phyloP scores from a whole-genome alignment of 1,140 invertebrate genomes.

The Zophobas atratus region DNA sequence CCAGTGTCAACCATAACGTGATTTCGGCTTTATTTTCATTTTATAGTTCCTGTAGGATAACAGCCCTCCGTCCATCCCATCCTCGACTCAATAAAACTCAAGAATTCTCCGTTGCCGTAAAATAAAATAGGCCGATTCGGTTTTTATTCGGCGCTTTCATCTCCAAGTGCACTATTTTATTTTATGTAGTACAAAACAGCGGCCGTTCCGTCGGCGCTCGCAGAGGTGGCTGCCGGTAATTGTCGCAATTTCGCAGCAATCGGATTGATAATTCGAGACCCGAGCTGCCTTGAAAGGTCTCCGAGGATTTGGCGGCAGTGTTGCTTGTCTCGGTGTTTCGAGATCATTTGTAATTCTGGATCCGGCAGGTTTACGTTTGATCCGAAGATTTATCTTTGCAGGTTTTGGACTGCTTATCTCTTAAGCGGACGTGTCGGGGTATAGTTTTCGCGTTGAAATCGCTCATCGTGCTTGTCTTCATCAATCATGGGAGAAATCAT shows the following conservation, averaged over 20 bases:
- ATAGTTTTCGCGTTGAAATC: slow-evolving; percentile 38
- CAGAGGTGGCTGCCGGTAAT: slow-evolving; percentile 17
- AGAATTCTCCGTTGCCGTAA: slow-evolving; percentile 23
- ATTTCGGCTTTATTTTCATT: slow-evolving; percentile 36
- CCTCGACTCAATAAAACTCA: slow-evolving; percentile 19
- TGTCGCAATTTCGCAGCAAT: slow-evolving; percentile 23
- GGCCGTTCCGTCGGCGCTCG: background rate
- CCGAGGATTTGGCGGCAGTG: slow-evolving; percentile 3
- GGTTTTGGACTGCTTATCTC: slow-evolving; percentile 30
- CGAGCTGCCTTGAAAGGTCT: slow-evolving; percentile 21
- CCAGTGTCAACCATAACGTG: slow-evolving; percentile 9
- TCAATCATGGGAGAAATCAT: slow-evolving; percentile 33
- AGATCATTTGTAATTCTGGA: slow-evolving; percentile 38
- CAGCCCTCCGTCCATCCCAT: background rate
- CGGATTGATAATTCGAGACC: slow-evolving; percentile 35
- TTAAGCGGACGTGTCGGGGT: slow-evolving; percentile 21
- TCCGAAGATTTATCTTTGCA: slow-evolving; percentile 28
- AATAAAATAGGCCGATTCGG: slow-evolving; percentile 25
- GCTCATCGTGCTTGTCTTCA: slow-evolving; percentile 33
- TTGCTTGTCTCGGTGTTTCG: slow-evolving; percentile 39
- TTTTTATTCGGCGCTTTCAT: slow-evolving; percentile 28
- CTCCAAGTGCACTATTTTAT: slow-evolving; percentile 24
- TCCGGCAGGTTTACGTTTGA: slow-evolving; percentile 39
- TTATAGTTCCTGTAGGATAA: slow-evolving; percentile 39
- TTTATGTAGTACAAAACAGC: slow-evolving; percentile 15